These are phyloP conservation scores for Silurus lanzhouensis DNA, from an alignment of 2,797 vertebrate genomes.

Conservation along the genomic window DNA sequence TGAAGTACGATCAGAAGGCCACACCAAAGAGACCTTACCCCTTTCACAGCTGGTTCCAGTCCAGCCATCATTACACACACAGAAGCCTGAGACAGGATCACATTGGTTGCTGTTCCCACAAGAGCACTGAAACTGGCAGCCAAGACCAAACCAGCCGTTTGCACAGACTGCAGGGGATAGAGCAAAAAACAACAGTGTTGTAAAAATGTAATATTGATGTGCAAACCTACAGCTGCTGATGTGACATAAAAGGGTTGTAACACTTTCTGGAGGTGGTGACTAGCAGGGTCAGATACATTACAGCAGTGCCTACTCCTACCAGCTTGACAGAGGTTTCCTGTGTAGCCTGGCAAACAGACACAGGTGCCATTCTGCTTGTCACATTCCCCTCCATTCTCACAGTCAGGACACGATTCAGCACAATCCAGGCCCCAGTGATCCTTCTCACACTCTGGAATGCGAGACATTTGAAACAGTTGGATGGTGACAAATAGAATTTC, in stretches of 20 bases:
- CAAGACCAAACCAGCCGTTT: conserved; percentile 71
- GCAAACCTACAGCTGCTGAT: not conserved
- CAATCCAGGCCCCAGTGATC: conserved; percentile 81
- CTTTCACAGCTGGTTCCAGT: conserved; percentile 74
- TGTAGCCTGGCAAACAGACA: conserved; percentile 71
- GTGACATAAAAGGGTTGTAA: not conserved
- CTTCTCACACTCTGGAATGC: conserved; percentile 73
- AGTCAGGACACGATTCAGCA: conserved; percentile 73
- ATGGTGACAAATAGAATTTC: not conserved
- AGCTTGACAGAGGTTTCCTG: conserved; percentile 73
- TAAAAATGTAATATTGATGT: conserved; percentile 22
- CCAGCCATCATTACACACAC: conserved; percentile 79
- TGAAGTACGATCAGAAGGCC: not conserved
- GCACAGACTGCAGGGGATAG: conserved; percentile 69
- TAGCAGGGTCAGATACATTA: not conserved
- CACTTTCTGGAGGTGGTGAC: not conserved
- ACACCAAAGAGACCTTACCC: conserved; percentile 61
- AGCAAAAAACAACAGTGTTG: not conserved
- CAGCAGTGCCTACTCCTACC: conserved; percentile 63
- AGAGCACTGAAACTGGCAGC: conserved; percentile 74
- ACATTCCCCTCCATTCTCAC: conserved; percentile 72
- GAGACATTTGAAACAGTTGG: not conserved
- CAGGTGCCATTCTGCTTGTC: conserved; percentile 72
- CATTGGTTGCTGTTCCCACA: conserved; percentile 78
- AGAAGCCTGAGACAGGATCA: conserved; percentile 72